phyloP scores from a whole-genome alignment of 30 jellyfish, hydroid and myxozoan species.

The Pseudorhiza aurosa region DNA sequence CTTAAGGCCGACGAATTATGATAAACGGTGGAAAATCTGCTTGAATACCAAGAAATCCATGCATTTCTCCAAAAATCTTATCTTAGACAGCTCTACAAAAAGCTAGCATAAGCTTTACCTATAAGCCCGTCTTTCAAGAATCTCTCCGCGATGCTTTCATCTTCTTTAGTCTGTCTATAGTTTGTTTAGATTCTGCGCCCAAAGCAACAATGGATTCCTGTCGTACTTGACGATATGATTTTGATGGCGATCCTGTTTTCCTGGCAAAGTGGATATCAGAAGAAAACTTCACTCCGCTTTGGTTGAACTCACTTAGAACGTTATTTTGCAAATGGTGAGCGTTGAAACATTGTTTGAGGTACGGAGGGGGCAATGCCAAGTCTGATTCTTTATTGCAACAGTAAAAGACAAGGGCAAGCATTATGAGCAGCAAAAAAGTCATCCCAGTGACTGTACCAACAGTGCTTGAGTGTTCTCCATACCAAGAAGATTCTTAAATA shows the following conservation, averaged over 20 bases:
- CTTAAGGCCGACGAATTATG: no score
- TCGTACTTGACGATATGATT: conserved; percentile 23
- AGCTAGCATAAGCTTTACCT: no score
- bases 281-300: conserved; percentile 39
- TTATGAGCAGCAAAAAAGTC: conserved; percentile 7
- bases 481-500: conserved; percentile 15
- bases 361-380: conserved; percentile 1
- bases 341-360: not conserved
- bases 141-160: not conserved
- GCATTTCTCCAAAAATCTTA: no score
- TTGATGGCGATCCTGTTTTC: not conserved
- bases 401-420: conserved; percentile 38
- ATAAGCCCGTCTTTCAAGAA: no score
- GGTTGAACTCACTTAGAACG: not conserved
- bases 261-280: conserved; percentile 9
- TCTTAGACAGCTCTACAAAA: no score
- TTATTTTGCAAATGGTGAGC: not conserved
- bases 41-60: no score
- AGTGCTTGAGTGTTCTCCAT: not conserved
- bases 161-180: not conserved
- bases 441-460: conserved; percentile 52
- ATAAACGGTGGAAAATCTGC: no score
- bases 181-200: conserved; percentile 20
- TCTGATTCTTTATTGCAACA: conserved; percentile 51
- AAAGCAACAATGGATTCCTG: conserved; percentile 21